Conservation (phyloP, 1,140 invertebrate species). For the Galleria mellonella region DNA sequence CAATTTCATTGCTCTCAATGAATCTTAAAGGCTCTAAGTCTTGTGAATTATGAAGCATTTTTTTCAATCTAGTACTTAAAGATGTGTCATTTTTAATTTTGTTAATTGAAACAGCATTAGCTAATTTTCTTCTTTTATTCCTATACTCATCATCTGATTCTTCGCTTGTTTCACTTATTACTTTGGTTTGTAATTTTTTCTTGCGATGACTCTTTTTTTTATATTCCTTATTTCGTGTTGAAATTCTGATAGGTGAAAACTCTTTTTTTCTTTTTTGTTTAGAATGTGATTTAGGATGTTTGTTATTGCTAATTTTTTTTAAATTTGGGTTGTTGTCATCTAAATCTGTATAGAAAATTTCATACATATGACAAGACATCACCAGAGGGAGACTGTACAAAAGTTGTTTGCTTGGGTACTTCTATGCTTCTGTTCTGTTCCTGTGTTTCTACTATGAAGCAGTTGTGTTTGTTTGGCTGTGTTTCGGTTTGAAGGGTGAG, state of each 20-base stretch:
- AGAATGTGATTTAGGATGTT: conserved; percentile 25
- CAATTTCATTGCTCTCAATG: background rate
- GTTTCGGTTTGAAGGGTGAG: too few species aligned
- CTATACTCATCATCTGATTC: conserved; percentile 60
- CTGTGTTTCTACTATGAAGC: too few species aligned
- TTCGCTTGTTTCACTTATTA: conserved; percentile 49
- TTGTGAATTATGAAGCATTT: conserved; percentile 38
- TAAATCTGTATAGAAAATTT: conserved; percentile 16
- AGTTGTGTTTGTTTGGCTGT: too few species aligned
- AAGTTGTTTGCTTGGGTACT: too few species aligned
- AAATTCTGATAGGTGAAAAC: conserved; percentile 13
- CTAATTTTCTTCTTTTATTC: conserved; percentile 56
- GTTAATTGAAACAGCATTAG: conserved; percentile 47
- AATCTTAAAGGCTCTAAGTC: conserved; percentile 18
- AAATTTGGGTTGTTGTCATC: conserved; percentile 27
- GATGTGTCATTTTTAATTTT: conserved; percentile 44
- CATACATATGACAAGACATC: too few species aligned
- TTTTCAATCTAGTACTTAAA: conserved; percentile 49
- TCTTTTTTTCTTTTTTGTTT: conserved; percentile 34
- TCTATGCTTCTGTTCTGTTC: too few species aligned
- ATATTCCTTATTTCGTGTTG: conserved; percentile 26
- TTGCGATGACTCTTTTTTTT: conserved; percentile 38
- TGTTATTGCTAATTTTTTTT: conserved; percentile 22
- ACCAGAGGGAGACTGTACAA: too few species aligned
- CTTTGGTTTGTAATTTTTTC: conserved; percentile 26